Conservation (phyloP, 2,797 vertebrate species). For the Iguana delicatissima region DNA sequence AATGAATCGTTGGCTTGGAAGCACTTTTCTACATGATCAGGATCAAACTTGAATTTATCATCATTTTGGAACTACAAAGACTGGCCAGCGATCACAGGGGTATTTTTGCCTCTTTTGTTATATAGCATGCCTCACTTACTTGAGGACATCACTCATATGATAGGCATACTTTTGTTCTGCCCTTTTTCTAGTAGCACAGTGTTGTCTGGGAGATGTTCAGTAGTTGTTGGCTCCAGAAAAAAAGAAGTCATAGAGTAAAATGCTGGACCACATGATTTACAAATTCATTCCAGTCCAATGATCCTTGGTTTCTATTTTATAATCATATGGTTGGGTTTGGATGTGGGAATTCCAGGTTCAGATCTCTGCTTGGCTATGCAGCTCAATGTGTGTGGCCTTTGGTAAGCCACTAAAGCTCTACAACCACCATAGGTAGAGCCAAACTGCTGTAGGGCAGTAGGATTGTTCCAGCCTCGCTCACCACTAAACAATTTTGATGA, state of each 20-base stretch:
- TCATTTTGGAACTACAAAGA: background rate
- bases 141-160: background rate
- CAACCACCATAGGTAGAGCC: background rate
- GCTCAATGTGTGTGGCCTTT: background rate
- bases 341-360: background rate
- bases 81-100: background rate
- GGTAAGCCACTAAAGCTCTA: background rate
- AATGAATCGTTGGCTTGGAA: background rate
- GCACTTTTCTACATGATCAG: background rate
- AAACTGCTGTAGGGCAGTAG: background rate
- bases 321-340: background rate
- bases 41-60: background rate
- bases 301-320: background rate
- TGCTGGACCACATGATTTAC: background rate
- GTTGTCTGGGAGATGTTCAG: background rate
- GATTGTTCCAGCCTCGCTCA: background rate
- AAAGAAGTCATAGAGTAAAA: background rate
- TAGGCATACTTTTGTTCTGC: background rate
- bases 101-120: background rate
- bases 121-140: background rate
- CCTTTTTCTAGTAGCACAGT: background rate
- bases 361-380: background rate
- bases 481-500: background rate
- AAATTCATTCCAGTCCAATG: background rate
- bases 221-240: background rate